Percentiles rank a stretch among this genome's conserved stretches.
Evolutionary conservation across 2,888 invertebrate species (phyloP).

Genomic region (Emmelina monodactyla): DNA sequence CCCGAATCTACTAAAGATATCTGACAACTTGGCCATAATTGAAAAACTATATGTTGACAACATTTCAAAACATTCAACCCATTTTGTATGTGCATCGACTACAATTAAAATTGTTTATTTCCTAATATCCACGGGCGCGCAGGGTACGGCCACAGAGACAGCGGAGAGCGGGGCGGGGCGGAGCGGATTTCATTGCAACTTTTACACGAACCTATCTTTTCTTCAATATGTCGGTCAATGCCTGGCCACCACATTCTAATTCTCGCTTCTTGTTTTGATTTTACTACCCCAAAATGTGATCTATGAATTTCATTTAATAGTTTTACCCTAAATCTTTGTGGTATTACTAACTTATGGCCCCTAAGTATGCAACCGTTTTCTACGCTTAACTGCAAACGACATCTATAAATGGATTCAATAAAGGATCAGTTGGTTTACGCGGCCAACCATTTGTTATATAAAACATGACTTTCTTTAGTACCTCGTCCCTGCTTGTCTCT

Average conservation of each 20-base stretch:
- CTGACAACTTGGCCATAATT: constrained; percentile 8
- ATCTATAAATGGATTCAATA: background rate
- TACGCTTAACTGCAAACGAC: background rate
- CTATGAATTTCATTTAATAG: constrained; percentile 11
- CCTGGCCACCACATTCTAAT: constrained; percentile 11
- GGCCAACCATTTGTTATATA: background rate
- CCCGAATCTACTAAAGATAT: constrained; percentile 12
- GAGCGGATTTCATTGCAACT: constrained; percentile 5
- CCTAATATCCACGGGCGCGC: constrained; percentile 3
- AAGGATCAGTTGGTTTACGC: background rate
- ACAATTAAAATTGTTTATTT: constrained; percentile 6
- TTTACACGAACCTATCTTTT: constrained; percentile 10
- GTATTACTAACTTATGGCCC: constrained; percentile 3
- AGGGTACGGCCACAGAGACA: constrained; percentile 10
- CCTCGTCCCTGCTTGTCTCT: background rate
- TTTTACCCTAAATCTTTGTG: constrained; percentile 4
- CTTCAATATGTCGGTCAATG: constrained; percentile 11
- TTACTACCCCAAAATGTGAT: too few relatives aligned
- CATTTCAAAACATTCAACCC: constrained; percentile 12
- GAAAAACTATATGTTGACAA: constrained; percentile 1
- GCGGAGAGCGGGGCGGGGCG: constrained; percentile 7
- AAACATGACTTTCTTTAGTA: background rate
- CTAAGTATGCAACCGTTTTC: constrained; percentile 9
- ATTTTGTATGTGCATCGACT: constrained; percentile 5
- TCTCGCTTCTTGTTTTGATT: constrained; percentile 12